Evolutionary conservation across 2,797 vertebrate species (phyloP).

Genomic region (Lateolabrax maculatus): DNA sequence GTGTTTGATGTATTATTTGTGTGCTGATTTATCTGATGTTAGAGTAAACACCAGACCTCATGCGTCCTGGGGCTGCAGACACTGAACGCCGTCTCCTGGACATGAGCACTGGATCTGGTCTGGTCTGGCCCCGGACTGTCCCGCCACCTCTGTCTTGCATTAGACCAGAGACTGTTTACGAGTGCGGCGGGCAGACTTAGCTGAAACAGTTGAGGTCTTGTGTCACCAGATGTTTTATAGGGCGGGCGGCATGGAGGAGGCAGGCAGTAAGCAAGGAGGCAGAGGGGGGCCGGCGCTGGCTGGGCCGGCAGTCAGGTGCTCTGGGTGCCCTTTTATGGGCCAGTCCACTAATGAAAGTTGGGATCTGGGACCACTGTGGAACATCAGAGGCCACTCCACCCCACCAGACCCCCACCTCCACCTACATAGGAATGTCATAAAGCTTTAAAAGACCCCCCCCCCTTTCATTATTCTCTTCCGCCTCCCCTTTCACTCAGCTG

Average conservation of each 20-base stretch:
- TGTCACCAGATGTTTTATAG: slow-evolving; percentile 85
- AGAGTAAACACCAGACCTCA: slow-evolving; percentile 66
- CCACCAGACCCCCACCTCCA: slow-evolving; percentile 86
- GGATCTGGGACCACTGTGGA: slow-evolving; percentile 88
- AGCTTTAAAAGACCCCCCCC: slow-evolving; percentile 93
- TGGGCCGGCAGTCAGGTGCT: slow-evolving; percentile 91
- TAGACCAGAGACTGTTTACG: slow-evolving; percentile 79
- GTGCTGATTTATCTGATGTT: slow-evolving; percentile 72
- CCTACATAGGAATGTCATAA: slow-evolving; percentile 93
- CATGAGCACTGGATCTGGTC: slow-evolving; percentile 46
- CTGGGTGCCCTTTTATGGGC: slow-evolving; percentile 88
- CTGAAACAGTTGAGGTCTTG: slow-evolving; percentile 81
- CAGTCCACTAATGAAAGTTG: slow-evolving; percentile 90
- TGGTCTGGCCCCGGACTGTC: slow-evolving; percentile 57
- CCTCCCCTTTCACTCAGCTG: slow-evolving; percentile 79
- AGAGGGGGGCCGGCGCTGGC: slow-evolving; percentile 71
- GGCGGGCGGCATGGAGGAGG: slow-evolving; percentile 73
- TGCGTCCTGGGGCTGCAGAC: slow-evolving; percentile 43
- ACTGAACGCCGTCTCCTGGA: slow-evolving; percentile 38
- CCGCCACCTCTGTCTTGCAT: slow-evolving; percentile 76
- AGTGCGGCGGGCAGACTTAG: slow-evolving; percentile 65
- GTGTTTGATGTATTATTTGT: slow-evolving; percentile 82
- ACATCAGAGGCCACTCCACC: slow-evolving; percentile 92
- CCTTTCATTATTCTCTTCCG: slow-evolving; percentile 92
- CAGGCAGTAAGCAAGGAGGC: slow-evolving; percentile 69